phyloP scores from a whole-genome alignment of 2,113 vertebrate genomes.

The Psephotus haematonotus region DNA sequence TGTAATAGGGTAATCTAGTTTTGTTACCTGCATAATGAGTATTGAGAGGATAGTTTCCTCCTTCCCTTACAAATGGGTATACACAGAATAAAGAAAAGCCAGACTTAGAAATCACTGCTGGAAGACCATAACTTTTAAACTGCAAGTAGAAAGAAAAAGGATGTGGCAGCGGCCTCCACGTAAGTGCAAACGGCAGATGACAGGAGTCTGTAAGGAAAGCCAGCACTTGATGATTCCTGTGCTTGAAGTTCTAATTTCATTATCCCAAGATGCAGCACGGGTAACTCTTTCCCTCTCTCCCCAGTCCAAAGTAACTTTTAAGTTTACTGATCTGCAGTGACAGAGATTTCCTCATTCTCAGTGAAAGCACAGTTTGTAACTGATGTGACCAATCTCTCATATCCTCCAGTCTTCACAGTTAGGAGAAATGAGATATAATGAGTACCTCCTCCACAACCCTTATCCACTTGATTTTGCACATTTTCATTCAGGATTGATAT shows the following conservation, averaged over 20 bases:
- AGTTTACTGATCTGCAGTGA: not conserved
- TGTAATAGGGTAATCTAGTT: not conserved
- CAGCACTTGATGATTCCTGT: not conserved
- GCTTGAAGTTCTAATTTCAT: not conserved
- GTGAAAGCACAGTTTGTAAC: not conserved
- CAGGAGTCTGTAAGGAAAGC: not conserved
- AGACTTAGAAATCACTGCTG: constrained; percentile 22
- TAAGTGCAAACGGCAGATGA: not conserved
- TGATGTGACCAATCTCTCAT: not conserved
- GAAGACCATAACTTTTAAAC: constrained; percentile 26
- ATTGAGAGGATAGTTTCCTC: not conserved
- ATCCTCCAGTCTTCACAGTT: not conserved
- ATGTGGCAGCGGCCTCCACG: not conserved
- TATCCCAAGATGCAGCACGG: not conserved
- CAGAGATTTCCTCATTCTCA: not conserved
- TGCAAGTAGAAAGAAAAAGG: constrained; percentile 9
- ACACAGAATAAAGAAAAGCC: not conserved
- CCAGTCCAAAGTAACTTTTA: not conserved
- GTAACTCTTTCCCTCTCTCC: not conserved
- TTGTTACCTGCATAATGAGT: not conserved
- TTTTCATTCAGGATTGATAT: not conserved
- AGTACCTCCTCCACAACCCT: not conserved
- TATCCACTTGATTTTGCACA: constrained; percentile 6
- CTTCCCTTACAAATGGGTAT: not conserved
- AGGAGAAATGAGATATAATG: not conserved